Percentiles rank a stretch among this genome's conserved stretches.
Evolutionary conservation across 2,797 vertebrate species (phyloP).

Genomic region (Tadarida brasiliensis): DNA sequence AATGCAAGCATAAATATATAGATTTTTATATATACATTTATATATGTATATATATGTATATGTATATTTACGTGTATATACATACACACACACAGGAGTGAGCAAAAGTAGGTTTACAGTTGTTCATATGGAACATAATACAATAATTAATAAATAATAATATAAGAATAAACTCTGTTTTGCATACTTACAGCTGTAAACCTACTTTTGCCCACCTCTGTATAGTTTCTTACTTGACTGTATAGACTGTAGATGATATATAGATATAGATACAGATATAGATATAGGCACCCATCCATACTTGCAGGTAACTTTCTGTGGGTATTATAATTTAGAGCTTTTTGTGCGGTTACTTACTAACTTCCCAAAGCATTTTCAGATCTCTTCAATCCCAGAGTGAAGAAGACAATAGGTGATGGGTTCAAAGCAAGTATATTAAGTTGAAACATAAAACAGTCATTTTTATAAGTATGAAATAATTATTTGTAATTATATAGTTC

Average conservation of each 20-base stretch:
- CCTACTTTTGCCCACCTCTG: background rate
- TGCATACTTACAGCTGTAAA: background rate
- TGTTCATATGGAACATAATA: background rate
- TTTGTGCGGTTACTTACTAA: background rate
- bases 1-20: background rate
- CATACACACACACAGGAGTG: background rate
- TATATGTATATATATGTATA: too few species aligned
- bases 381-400: background rate
- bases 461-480: background rate
- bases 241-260: background rate
- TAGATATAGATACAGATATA: background rate
- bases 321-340: background rate
- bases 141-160: background rate
- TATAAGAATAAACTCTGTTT: background rate
- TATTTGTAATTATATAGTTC: background rate
- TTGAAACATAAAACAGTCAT: constrained; percentile 7
- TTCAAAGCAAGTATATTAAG: background rate
- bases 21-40: too few species aligned
- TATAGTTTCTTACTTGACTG: background rate
- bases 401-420: background rate
- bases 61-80: too few species aligned
- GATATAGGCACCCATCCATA: background rate
- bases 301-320: background rate
- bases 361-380: background rate
- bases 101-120: background rate